A percentile compares a stretch with the other conserved stretches of the same genome.
These are phyloP conservation scores for Mellivora capensis DNA, from an alignment of 2,113 vertebrate species.

Conservation along the genomic window DNA sequence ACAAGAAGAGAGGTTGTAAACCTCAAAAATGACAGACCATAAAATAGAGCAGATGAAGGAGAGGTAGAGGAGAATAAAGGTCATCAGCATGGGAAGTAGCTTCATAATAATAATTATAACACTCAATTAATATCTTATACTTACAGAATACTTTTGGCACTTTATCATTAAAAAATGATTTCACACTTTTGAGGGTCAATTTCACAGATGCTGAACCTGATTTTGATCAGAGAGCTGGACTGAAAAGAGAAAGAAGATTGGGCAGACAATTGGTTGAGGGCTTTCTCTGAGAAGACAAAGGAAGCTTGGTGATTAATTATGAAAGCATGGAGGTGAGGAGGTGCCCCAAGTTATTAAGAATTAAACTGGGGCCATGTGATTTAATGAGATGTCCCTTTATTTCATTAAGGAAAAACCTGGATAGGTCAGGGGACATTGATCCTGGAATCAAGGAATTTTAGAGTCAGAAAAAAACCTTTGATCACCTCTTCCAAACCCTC, in stretches of 20 bases:
- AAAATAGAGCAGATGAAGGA: neutral
- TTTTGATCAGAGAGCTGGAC: neutral
- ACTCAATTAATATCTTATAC: neutral
- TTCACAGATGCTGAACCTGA: conserved; percentile 3
- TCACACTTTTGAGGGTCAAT: neutral
- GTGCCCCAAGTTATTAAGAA: neutral
- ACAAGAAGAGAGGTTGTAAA: neutral
- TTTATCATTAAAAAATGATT: conserved; percentile 23
- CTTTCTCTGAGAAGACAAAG: neutral
- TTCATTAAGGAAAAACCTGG: neutral
- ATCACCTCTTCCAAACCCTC: neutral
- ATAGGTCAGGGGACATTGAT: neutral
- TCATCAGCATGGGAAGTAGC: neutral
- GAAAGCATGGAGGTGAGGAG: neutral
- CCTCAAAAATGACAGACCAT: neutral
- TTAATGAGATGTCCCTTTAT: conserved; percentile 23
- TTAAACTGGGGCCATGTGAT: neutral
- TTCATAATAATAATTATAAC: neutral
- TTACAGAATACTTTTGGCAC: neutral
- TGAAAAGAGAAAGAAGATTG: neutral
- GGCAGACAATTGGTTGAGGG: neutral
- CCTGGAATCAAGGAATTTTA: neutral
- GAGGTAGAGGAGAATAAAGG: neutral
- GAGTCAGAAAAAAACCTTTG: neutral
- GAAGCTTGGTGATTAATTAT: neutral